These are phyloP conservation scores for Haliaeetus leucogaster DNA, from an alignment of 2,113 vertebrate genomes.

Conservation along the genomic window DNA sequence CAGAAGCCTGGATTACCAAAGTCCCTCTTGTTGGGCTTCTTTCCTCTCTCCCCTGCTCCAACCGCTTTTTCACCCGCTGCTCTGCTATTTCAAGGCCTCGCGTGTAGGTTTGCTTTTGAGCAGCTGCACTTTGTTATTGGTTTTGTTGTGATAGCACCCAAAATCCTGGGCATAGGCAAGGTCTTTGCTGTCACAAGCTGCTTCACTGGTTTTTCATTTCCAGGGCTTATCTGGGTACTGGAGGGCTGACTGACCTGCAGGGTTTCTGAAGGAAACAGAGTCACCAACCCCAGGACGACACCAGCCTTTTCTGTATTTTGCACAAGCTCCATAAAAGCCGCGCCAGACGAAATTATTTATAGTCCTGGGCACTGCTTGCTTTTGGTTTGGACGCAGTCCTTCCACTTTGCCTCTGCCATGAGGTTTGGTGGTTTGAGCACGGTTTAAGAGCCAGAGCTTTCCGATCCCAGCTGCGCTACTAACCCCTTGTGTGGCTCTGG, in stretches of 20 bases:
- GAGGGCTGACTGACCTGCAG: background rate
- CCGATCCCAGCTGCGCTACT: background rate
- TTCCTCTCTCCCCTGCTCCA: background rate
- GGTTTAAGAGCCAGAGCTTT: background rate
- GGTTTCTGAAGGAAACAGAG: background rate
- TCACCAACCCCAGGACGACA: background rate
- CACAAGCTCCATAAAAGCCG: background rate
- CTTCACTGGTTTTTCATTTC: background rate
- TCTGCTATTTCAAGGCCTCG: background rate
- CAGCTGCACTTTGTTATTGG: background rate
- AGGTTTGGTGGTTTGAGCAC: background rate
- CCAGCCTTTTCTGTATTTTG: background rate
- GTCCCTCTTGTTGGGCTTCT: background rate
- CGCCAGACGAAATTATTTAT: background rate
- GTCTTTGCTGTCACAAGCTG: background rate
- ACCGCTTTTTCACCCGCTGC: background rate
- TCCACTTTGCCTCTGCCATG: background rate
- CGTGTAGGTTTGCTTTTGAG: background rate
- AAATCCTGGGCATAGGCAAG: background rate
- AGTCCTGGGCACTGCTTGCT: background rate
- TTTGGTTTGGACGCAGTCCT: conserved; percentile 10
- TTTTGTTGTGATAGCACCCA: background rate
- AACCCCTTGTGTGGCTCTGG: background rate
- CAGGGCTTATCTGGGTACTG: background rate
- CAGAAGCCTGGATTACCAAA: background rate